These are phyloP conservation scores for Peromyscus maniculatus DNA, from an alignment of 2,113 vertebrate species.

Conservation along the genomic window DNA sequence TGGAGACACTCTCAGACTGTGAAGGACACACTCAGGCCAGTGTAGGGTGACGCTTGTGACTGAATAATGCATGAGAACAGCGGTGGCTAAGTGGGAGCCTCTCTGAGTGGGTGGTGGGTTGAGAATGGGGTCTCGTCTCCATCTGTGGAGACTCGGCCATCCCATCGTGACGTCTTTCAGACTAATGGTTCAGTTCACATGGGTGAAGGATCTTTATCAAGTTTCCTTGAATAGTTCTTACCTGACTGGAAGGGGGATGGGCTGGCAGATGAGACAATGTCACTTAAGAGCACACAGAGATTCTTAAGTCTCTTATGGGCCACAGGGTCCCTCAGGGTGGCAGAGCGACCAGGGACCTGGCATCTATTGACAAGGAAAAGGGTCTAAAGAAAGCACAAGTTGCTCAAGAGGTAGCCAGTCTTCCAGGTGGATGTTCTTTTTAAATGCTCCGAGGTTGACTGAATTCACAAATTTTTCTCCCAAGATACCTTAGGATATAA, in stretches of 20 bases:
- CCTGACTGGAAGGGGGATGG: neutral
- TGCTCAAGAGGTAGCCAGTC: neutral
- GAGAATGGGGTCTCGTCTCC: slow-evolving; percentile 61
- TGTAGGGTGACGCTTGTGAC: slow-evolving; percentile 61
- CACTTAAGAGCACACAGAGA: slow-evolving; percentile 10
- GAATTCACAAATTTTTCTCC: slow-evolving; percentile 45
- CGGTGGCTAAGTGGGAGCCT: slow-evolving; percentile 62
- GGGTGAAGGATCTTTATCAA: slow-evolving; percentile 33
- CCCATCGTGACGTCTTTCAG: slow-evolving; percentile 49
- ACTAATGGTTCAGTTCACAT: slow-evolving; percentile 49
- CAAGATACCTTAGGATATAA: slow-evolving; percentile 19
- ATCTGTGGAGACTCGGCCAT: slow-evolving; percentile 66
- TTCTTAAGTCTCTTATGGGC: neutral
- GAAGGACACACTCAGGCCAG: slow-evolving; percentile 78
- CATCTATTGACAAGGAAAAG: slow-evolving; percentile 8
- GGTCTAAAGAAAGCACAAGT: neutral
- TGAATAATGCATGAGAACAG: slow-evolving; percentile 83
- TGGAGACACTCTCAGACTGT: slow-evolving; percentile 69
- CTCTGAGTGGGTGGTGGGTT: slow-evolving; percentile 62
- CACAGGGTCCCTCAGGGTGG: neutral
- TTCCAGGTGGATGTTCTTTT: neutral
- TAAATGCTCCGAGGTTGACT: neutral
- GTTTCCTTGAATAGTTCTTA: slow-evolving; percentile 51
- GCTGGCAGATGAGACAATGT: neutral
- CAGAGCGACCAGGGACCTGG: neutral